phyloP scores from a whole-genome alignment of 2,888 invertebrate species.

The Rhagophthalmus giganteus region DNA sequence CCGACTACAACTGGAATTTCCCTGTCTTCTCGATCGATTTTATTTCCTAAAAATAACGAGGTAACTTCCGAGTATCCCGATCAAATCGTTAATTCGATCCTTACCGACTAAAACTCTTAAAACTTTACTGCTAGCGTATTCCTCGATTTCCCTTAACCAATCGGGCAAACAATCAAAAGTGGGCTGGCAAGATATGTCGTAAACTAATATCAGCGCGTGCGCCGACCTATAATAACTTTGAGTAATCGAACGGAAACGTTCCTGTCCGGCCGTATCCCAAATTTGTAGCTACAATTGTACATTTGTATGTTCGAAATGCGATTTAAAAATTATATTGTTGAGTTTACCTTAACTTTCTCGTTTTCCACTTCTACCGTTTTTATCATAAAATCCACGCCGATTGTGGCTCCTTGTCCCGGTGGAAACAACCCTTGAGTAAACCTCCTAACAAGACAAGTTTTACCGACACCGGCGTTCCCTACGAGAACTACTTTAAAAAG shows the following conservation, averaged over 20 bases:
- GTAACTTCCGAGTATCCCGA: too few species aligned
- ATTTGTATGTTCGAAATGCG: neutral
- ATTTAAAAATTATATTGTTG: too few species aligned
- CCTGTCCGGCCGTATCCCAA: constrained; percentile 99
- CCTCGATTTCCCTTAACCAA: constrained; percentile 96
- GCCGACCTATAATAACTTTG: constrained; percentile 98
- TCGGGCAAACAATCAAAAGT: constrained; percentile 97
- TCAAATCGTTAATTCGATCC: constrained; percentile 45
- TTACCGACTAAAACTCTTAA: constrained; percentile 90
- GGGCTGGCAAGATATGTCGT: constrained; percentile 96
- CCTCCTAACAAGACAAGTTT: constrained; percentile 93
- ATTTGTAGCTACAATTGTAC: constrained; percentile 80
- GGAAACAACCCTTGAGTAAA: constrained; percentile 98
- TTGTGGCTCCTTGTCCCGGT: constrained; percentile 97
- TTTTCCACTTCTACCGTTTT: constrained; percentile 97
- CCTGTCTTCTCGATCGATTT: constrained; percentile 94
- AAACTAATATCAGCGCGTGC: constrained; percentile 94
- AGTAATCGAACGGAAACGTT: constrained; percentile 94
- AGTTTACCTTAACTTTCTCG: constrained; percentile 88
- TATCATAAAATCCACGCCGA: constrained; percentile 99
- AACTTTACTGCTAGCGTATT: constrained; percentile 94
- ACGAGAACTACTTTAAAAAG: constrained; percentile 98
- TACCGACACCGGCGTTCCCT: constrained; percentile 97
- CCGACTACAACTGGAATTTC: constrained; percentile 95
- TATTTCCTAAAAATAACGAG: constrained; percentile 79